Evolutionary conservation across 1,140 invertebrate genomes (phyloP).

Genomic region (Lithobius niger): DNA sequence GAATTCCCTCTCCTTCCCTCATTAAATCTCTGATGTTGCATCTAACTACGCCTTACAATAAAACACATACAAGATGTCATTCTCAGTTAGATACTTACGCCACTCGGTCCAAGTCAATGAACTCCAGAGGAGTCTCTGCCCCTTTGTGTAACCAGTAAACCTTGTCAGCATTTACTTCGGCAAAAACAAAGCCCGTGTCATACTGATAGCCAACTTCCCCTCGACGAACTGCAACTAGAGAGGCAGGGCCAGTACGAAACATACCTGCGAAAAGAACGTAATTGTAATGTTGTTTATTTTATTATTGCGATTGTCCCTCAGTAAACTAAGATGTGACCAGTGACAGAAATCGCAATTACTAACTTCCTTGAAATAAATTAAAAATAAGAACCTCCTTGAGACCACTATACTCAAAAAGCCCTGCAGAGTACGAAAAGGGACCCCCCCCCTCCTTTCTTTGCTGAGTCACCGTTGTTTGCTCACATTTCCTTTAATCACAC

Average conservation of each 20-base stretch:
- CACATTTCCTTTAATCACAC: too few relatives aligned
- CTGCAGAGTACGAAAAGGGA: too few relatives aligned
- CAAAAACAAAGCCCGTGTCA: slow-evolving; percentile 69
- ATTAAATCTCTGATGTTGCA: too few relatives aligned
- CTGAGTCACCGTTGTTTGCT: too few relatives aligned
- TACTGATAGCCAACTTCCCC: slow-evolving; percentile 67
- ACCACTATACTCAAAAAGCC: too few relatives aligned
- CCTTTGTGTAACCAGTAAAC: slow-evolving; percentile 51
- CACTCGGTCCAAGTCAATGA: neutral
- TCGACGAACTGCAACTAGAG: slow-evolving; percentile 57
- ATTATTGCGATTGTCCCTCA: too few relatives aligned
- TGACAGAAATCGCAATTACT: too few relatives aligned
- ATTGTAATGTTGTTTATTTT: neutral
- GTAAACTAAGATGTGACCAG: too few relatives aligned
- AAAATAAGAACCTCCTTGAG: too few relatives aligned
- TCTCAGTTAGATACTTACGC: neutral
- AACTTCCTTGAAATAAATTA: too few relatives aligned
- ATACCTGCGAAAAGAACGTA: slow-evolving; percentile 29
- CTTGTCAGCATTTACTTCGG: slow-evolving; percentile 76
- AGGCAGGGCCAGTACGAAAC: slow-evolving; percentile 62
- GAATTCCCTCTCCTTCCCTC: too few relatives aligned
- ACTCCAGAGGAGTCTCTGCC: slow-evolving; percentile 18
- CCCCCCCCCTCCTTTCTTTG: too few relatives aligned
- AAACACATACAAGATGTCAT: slow-evolving; percentile 18
- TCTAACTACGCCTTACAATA: slow-evolving; percentile 12